Conservation (phyloP, 2,113 vertebrate genomes). For the Scalopus aquaticus region DNA sequence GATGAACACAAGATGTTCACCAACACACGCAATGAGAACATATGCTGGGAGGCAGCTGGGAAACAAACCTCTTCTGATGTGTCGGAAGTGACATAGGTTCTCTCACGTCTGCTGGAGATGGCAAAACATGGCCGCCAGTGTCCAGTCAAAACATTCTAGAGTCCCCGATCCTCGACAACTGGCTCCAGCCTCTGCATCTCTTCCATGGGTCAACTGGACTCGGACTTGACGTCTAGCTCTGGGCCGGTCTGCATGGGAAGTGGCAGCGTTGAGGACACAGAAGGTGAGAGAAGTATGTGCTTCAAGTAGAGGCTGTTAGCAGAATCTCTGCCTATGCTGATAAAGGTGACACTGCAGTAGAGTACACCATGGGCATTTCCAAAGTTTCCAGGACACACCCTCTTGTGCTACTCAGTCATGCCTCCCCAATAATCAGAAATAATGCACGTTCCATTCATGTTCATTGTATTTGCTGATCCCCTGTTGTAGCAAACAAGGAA, state of each 20-base stretch:
- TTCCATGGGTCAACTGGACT: not conserved
- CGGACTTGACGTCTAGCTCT: not conserved
- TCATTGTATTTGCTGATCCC: not conserved
- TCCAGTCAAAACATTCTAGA: not conserved
- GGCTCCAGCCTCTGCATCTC: not conserved
- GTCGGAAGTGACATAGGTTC: too few species aligned
- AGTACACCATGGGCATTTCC: too few species aligned
- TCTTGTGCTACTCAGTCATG: rapidly evolving
- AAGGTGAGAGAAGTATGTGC: rapidly evolving
- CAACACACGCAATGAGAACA: not conserved
- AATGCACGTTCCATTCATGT: not conserved
- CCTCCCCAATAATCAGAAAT: not conserved
- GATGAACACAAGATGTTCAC: not conserved
- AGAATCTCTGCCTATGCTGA: not conserved
- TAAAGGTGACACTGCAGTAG: not conserved
- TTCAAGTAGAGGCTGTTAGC: not conserved
- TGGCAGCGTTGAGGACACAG: not conserved
- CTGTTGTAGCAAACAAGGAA: not conserved
- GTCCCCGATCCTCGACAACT: not conserved
- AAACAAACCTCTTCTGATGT: not conserved
- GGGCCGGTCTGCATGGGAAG: not conserved
- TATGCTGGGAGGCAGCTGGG: not conserved
- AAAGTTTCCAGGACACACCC: not conserved
- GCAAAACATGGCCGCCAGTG: too few species aligned
- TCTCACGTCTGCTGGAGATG: not conserved